Percentiles rank a stretch among this genome's conserved stretches.
Conservation (phyloP, 2,113 vertebrate genomes). For the Bubo bubo region DNA sequence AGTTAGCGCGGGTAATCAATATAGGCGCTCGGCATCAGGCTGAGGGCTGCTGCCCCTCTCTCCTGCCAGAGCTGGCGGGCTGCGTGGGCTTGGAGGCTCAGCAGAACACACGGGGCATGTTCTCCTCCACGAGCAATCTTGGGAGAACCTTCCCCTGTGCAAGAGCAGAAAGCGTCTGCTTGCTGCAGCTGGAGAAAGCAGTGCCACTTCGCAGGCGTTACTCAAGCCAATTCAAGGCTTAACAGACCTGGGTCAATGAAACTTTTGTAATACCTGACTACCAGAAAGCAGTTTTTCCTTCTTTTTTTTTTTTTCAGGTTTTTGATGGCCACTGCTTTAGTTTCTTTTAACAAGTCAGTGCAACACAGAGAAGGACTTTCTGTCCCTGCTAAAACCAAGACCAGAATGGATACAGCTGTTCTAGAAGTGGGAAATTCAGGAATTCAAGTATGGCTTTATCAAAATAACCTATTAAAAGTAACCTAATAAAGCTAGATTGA, state of each 20-base stretch:
- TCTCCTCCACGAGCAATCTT: fast-evolving
- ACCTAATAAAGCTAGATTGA: neutral
- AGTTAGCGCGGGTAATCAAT: neutral
- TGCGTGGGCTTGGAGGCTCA: neutral
- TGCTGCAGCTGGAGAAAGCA: neutral
- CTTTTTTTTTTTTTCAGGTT: neutral
- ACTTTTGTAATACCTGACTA: neutral
- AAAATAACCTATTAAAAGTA: neutral
- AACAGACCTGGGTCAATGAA: neutral
- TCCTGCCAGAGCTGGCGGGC: neutral
- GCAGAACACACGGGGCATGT: neutral
- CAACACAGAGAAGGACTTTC: neutral
- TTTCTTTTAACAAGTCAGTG: neutral
- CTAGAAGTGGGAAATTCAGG: neutral
- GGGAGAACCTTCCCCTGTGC: neutral
- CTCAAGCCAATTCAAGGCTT: neutral
- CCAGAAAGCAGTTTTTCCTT: neutral
- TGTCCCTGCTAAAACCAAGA: neutral
- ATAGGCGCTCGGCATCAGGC: neutral
- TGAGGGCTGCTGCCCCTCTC: neutral
- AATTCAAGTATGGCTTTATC: neutral
- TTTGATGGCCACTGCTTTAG: neutral
- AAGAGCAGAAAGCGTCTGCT: neutral
- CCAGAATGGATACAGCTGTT: neutral
- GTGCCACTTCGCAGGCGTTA: neutral